Evolutionary conservation across 2,797 vertebrate species (phyloP), one percentile per base, ranked within the genome.

Genomic region (Oreochromis grahami): DNA sequence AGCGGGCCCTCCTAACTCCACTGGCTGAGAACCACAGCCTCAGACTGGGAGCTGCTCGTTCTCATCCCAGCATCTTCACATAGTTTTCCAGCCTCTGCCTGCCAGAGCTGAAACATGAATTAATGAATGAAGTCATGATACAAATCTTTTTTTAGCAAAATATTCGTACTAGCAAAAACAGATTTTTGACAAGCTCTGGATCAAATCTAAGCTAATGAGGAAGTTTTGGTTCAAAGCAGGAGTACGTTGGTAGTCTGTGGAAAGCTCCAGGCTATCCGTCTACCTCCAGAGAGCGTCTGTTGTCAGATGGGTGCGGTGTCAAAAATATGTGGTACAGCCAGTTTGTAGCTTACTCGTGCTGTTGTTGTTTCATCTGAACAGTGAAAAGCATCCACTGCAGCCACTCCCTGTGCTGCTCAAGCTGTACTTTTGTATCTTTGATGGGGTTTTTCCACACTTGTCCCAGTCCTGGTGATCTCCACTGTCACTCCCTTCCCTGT

Each of bases 401-500:
- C 63, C 13, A 41, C 63, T 68, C 36, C n/a, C 63, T 24, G 1
- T 0, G 36, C 12, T 41, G 36, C 7, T 24, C 63, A 41, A 68
- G 36, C 36, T 68, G 12, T 15, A 14, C 12, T 41, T 41, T 68
- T 2, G 2, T 68, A 9, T 24, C 36, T 68, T 41, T 68, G 58
- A 36, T 63, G 58, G 58, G 58, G 32, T 36, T 63, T 2, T 63
- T 21, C 58, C 58, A 63, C 19, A 38, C 58, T 63, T 63, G 58
- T 38, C 34, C 1, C 58, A 38, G 0, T 38, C 58, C 32, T 63
- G 34, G 32, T 63, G 32, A 63, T 2, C 34, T 63, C 58, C 11
- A 63, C 58, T n/a, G 32, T 63, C 58, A 7, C 58, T 3, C 0
- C 0, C n/a, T n/a, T 63, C 19, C 1, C 0, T 63, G 34, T 38